These are phyloP conservation scores for Ditylenchus weischeri DNA, from an alignment of 2,888 invertebrate genomes.

Conservation along the genomic window DNA sequence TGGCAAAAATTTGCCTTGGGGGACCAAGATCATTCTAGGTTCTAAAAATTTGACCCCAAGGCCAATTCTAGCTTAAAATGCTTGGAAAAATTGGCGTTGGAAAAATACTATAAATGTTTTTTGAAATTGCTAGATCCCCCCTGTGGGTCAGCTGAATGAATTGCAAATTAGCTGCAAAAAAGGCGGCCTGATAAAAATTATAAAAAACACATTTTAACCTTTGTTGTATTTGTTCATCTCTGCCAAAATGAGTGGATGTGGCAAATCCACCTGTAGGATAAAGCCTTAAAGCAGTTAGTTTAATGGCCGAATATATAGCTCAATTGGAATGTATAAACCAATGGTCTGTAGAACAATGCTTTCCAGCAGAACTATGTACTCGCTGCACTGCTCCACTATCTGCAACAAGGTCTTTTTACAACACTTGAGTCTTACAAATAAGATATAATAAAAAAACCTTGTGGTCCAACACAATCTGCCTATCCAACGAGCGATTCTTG, in stretches of 20 bases:
- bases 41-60: too few species aligned
- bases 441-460: constrained; percentile 1
- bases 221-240: constrained; percentile 85
- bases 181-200: not conserved
- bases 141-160: too few species aligned
- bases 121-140: too few species aligned
- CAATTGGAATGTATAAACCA: constrained; percentile 61
- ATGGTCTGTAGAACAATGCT: constrained; percentile 92
- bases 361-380: constrained; percentile 92
- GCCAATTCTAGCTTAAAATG: too few species aligned
- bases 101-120: too few species aligned
- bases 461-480: constrained; percentile 15
- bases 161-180: too few species aligned
- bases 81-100: too few species aligned
- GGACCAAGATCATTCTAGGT: too few species aligned
- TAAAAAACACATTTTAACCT: constrained; percentile 67
- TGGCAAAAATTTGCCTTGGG: too few species aligned
- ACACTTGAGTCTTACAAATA: too few species aligned
- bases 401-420: constrained; percentile 10
- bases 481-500: constrained; percentile 63
- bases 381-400: constrained; percentile 67
- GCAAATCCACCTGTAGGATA: constrained; percentile 95
- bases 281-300: constrained; percentile 67
- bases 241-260: constrained; percentile 91
- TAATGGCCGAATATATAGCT: not conserved